Conservation (phyloP, 2,797 vertebrate genomes). For the Leptoclinus maculatus region DNA sequence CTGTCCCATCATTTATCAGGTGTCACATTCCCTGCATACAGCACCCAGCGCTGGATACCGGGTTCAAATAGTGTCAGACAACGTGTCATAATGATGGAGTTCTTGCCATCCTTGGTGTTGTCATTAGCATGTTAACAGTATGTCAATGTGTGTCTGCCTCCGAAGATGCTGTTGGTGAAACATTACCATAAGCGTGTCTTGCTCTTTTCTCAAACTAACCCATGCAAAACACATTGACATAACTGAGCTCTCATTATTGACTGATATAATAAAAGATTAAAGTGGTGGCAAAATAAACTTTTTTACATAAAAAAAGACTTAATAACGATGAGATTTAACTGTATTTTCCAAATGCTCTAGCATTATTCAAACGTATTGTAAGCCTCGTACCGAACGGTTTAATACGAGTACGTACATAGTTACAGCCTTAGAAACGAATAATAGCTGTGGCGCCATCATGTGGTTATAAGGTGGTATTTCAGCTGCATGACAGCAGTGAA, state of each 20-base stretch:
- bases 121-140: not conserved
- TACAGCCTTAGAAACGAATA: no score
- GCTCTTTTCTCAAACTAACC: conserved; percentile 1
- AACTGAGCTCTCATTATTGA: not conserved
- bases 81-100: not conserved
- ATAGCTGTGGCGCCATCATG: no score
- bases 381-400: no score
- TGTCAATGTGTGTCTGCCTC: not conserved
- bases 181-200: not conserved
- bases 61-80: conserved; percentile 11
- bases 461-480: no score
- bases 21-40: conserved; percentile 67
- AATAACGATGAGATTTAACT: no score
- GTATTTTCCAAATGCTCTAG: no score
- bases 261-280: not conserved
- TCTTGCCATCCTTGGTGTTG: conserved; percentile 9
- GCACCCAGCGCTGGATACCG: conserved; percentile 4
- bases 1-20: conserved; percentile 69
- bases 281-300: not conserved
- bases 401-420: no score
- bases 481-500: no score
- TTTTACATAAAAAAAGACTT: not conserved
- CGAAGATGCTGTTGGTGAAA: conserved; percentile 11
- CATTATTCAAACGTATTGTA: no score
- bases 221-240: not conserved